Evolutionary conservation across 2,797 vertebrate genomes (phyloP).

Genomic region (Gambelia wislizenii): DNA sequence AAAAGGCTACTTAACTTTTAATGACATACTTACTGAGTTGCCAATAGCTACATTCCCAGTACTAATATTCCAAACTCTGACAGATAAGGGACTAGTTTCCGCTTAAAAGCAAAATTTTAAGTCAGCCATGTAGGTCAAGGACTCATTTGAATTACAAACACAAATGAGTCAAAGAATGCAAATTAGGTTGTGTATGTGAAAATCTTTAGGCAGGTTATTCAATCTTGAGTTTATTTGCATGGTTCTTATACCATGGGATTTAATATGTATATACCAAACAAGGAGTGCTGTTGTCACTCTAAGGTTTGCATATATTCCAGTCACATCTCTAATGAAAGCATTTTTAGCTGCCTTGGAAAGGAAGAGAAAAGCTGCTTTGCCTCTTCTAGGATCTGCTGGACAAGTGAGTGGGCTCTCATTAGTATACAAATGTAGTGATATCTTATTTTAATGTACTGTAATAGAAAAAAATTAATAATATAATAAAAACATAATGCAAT

Average conservation of each 20-base stretch:
- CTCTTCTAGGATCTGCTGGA: background rate
- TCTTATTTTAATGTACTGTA: no score
- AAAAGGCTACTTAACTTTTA: background rate
- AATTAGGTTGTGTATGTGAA: background rate
- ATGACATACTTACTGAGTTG: conserved; percentile 22
- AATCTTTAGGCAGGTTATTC: conserved; percentile 11
- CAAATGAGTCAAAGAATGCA: conserved; percentile 24
- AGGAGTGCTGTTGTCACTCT: background rate
- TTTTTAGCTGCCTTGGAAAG: background rate
- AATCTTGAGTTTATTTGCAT: conserved; percentile 1
- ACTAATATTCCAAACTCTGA: conserved; percentile 12
- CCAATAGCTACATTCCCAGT: conserved; percentile 16
- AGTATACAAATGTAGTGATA: background rate
- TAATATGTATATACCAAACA: background rate
- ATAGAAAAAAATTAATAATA: no score
- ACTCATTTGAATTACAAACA: conserved; percentile 31
- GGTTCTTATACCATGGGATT: background rate
- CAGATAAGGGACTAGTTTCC: background rate
- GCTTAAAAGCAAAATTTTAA: conserved; percentile 20
- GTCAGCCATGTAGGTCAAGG: conserved; percentile 25
- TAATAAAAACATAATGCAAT: no score
- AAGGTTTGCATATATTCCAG: background rate
- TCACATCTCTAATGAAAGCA: background rate
- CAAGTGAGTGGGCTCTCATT: background rate
- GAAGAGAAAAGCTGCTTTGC: background rate